Evolutionary conservation across 2,113 vertebrate species (phyloP).

Genomic region (Canis aureus): DNA sequence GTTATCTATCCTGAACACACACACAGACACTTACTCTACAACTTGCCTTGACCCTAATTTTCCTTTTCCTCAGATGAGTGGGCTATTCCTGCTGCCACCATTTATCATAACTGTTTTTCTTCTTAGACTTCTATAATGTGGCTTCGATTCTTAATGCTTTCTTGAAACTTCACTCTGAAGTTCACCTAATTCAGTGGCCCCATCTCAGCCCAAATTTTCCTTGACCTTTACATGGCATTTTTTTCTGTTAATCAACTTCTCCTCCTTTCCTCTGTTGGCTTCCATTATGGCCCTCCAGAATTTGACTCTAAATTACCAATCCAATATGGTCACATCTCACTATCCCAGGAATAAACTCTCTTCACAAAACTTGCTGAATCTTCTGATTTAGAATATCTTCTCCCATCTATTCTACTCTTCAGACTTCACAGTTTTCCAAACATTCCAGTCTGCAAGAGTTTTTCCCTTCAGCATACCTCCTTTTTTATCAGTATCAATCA

Average conservation of each 20-base stretch:
- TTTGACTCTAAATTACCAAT: conserved; percentile 63
- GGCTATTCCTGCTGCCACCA: conserved; percentile 70
- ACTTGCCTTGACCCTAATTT: conserved; percentile 80
- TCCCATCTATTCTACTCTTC: neutral
- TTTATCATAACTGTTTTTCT: conserved; percentile 80
- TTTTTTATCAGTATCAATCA: neutral
- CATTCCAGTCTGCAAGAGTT: neutral
- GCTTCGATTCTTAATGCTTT: conserved; percentile 67
- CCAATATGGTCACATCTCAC: neutral
- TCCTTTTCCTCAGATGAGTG: conserved; percentile 77
- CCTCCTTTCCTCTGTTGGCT: conserved; percentile 57
- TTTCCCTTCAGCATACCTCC: neutral
- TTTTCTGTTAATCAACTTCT: conserved; percentile 70
- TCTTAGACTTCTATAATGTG: conserved; percentile 63
- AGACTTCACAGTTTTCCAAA: neutral
- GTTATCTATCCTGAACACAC: conserved; percentile 67
- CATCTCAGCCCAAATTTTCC: conserved; percentile 70
- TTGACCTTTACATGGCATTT: conserved; percentile 52
- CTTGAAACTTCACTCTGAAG: conserved; percentile 67
- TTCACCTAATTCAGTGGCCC: conserved; percentile 70
- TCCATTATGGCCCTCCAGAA: neutral
- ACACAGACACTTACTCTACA: conserved; percentile 67
- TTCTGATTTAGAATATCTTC: neutral
- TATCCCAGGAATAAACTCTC: conserved; percentile 4
- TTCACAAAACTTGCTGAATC: conserved; percentile 14